A percentile compares a stretch with the other conserved stretches of the same genome.
Evolutionary conservation across 2,888 invertebrate species (phyloP).

Genomic region (Diachrysia chrysitis): DNA sequence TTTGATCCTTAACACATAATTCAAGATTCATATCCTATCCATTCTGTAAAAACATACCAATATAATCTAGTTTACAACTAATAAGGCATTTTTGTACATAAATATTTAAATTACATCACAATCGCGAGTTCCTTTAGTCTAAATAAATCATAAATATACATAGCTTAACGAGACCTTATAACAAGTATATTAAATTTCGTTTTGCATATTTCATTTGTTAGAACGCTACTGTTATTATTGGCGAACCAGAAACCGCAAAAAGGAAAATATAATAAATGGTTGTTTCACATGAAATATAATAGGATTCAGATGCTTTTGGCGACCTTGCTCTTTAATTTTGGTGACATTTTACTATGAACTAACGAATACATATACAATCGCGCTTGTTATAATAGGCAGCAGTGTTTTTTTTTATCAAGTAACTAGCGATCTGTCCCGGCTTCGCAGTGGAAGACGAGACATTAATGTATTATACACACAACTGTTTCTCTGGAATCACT

Average conservation of each 20-base stretch:
- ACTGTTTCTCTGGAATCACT: no score
- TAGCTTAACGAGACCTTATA: not conserved
- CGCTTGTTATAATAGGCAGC: not conserved
- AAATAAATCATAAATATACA: slow-evolving; percentile 7
- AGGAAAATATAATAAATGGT: slow-evolving; percentile 4
- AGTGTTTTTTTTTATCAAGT: not conserved
- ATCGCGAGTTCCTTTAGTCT: not conserved
- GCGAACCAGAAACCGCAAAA: slow-evolving; percentile 1
- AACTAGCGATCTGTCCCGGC: no score
- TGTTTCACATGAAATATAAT: not conserved
- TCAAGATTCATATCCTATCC: no score
- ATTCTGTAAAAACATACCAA: no score
- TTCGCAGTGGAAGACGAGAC: no score
- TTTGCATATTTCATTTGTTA: slow-evolving; percentile 8
- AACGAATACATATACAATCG: not conserved
- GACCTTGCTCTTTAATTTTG: not conserved
- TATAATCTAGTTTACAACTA: not conserved
- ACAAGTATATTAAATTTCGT: slow-evolving; percentile 8
- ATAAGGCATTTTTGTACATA: not conserved
- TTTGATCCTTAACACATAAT: no score
- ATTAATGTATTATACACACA: no score
- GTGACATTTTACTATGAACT: not conserved
- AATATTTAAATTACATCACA: not conserved
- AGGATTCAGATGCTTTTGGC: not conserved
- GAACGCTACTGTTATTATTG: slow-evolving; percentile 3